Evolutionary conservation across 1,140 invertebrate genomes (phyloP).

Genomic region (Tribolium madens): DNA sequence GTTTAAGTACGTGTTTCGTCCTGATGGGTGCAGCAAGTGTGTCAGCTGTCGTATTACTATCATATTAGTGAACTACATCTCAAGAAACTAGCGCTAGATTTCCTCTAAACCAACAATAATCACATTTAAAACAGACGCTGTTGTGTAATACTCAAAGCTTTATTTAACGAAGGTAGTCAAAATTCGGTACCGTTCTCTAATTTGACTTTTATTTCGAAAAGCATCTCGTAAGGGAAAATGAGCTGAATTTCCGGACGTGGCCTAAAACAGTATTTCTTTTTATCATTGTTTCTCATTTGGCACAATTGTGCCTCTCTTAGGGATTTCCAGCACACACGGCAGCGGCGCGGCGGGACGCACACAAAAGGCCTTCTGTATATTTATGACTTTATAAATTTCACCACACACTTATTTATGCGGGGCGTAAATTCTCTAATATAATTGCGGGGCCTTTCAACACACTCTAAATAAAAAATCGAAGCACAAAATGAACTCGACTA

Average conservation of each 20-base stretch:
- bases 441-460: neutral
- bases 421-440: neutral
- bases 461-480: neutral
- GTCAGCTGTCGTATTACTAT: constrained; percentile 35
- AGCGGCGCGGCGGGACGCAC: neutral
- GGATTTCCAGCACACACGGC: neutral
- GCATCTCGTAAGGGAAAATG: neutral
- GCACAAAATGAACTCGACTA: too few species aligned
- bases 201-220: constrained; percentile 3
- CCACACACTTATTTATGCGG: neutral
- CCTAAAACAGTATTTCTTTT: constrained; percentile 12
- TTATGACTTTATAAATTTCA: neutral
- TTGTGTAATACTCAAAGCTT: neutral
- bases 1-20: constrained; percentile 29
- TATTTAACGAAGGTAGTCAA: too few species aligned
- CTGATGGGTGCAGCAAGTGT: constrained; percentile 23
- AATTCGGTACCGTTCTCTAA: too few species aligned
- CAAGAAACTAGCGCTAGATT: constrained; percentile 1
- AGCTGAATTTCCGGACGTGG: constrained; percentile 16
- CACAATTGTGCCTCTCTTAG: constrained; percentile 1
- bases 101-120: neutral
- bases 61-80: constrained; percentile 30
- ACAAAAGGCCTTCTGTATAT: neutral
- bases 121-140: neutral
- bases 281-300: constrained; percentile 22